Conservation (phyloP, 2,888 invertebrate genomes). For the Xanthia icteritia region DNA sequence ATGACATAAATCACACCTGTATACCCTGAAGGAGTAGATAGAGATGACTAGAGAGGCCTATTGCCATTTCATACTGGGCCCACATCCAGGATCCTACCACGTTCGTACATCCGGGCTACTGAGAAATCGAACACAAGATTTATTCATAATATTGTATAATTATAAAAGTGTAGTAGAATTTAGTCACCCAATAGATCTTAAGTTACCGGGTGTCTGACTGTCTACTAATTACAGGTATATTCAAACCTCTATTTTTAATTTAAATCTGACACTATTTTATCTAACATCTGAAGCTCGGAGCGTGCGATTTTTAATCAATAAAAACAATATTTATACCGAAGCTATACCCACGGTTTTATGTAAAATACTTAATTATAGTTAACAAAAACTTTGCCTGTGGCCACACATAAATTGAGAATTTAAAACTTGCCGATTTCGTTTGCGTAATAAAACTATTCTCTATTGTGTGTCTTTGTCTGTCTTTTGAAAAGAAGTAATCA, state of each 20-base stretch:
- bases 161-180: not conserved
- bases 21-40: accelerated
- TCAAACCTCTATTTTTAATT: slow-evolving; percentile 13
- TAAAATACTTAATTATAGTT: slow-evolving; percentile 73
- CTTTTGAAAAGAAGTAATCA: not conserved
- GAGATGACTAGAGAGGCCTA: not conserved
- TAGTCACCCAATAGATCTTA: slow-evolving; percentile 11
- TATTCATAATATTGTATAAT: not conserved
- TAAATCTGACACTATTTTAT: slow-evolving; percentile 38
- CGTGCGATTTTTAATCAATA: slow-evolving; percentile 67
- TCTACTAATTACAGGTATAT: slow-evolving; percentile 23
- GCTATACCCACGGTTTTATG: slow-evolving; percentile 70
- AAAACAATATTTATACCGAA: slow-evolving; percentile 70
- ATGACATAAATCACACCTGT: not conserved
- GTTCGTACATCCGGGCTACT: not conserved
- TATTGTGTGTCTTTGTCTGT: slow-evolving; percentile 14
- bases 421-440: slow-evolving; percentile 79
- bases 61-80: too few species aligned
- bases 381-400: slow-evolving; percentile 74
- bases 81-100: not conserved
- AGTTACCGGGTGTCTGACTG: not conserved
- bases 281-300: slow-evolving; percentile 48
- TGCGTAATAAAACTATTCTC: slow-evolving; percentile 52
- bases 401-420: slow-evolving; percentile 79
- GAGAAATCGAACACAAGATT: not conserved